A percentile compares a stretch with the other conserved stretches of the same genome.
These are phyloP conservation scores for Lagenorhynchus albirostris DNA, from an alignment of 2,113 vertebrate species.

Conservation along the genomic window DNA sequence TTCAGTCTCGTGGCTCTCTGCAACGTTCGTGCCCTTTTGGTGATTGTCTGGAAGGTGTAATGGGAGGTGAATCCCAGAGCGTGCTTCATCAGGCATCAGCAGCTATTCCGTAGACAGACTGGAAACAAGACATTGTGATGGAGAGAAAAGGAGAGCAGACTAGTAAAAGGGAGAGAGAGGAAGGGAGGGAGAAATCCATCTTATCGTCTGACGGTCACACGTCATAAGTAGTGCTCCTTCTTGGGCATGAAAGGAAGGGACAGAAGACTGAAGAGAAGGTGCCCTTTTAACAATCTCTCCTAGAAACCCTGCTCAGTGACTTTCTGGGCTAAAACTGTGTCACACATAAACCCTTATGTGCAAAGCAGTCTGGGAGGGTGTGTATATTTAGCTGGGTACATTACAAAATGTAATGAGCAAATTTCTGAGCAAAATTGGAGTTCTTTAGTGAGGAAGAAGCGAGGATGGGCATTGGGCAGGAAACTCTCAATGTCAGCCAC, in stretches of 20 bases:
- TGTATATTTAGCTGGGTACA: background rate
- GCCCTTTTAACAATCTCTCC: background rate
- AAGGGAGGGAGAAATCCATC: background rate
- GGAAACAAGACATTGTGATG: background rate
- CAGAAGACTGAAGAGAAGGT: background rate
- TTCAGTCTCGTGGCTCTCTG: background rate
- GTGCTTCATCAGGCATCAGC: background rate
- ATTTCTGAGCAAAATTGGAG: background rate
- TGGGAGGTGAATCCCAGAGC: background rate
- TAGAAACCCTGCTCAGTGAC: background rate
- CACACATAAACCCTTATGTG: background rate
- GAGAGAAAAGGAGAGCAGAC: background rate
- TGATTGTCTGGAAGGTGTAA: background rate
- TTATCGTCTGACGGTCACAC: no score
- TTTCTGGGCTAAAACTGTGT: background rate
- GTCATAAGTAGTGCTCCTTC: background rate
- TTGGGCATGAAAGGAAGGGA: background rate
- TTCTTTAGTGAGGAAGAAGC: background rate
- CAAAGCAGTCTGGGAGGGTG: background rate
- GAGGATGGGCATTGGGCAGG: background rate
- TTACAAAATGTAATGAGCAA: background rate
- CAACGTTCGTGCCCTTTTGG: background rate
- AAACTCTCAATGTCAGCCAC: background rate
- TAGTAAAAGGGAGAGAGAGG: background rate
- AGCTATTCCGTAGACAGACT: background rate